Conservation (phyloP, 2,888 invertebrate species). For the Hypomecis punctinalis region DNA sequence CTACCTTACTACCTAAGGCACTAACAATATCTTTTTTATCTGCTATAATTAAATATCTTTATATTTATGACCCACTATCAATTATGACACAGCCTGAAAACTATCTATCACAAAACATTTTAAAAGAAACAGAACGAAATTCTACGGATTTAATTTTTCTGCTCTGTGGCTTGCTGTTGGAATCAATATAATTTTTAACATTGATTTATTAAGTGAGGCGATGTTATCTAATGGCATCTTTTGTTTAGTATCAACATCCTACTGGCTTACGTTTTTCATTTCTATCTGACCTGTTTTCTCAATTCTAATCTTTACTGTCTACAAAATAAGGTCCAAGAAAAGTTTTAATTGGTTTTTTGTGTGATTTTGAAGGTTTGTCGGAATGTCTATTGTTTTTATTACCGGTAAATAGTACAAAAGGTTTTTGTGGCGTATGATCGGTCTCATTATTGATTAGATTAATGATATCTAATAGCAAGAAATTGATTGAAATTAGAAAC, state of each 20-base stretch:
- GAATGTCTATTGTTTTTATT: slow-evolving; percentile 42
- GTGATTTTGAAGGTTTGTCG: slow-evolving; percentile 19
- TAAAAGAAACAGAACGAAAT: not conserved
- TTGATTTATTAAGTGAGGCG: slow-evolving; percentile 61
- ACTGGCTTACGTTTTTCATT: slow-evolving; percentile 22
- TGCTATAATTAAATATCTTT: slow-evolving; percentile 28
- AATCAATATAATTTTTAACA: slow-evolving; percentile 41
- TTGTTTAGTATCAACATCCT: slow-evolving; percentile 52
- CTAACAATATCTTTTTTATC: slow-evolving; percentile 23
- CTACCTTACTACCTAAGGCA: slow-evolving; percentile 26
- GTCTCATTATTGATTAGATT: slow-evolving; percentile 68
- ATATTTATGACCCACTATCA: slow-evolving; percentile 22
- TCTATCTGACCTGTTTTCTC: not conserved
- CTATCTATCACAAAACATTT: slow-evolving; percentile 3
- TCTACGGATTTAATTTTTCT: not conserved
- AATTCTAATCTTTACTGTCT: not conserved
- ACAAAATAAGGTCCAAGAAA: not conserved
- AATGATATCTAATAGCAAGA: slow-evolving; percentile 54
- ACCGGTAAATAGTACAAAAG: slow-evolving; percentile 35
- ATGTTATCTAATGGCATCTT: slow-evolving; percentile 54
- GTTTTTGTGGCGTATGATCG: slow-evolving; percentile 53
- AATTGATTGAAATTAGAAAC: slow-evolving; percentile 7
- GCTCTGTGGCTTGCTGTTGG: slow-evolving; percentile 23
- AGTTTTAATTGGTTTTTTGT: slow-evolving; percentile 4
- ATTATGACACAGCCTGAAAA: slow-evolving; percentile 19